A percentile compares a stretch with the other conserved stretches of the same genome.
Conservation (phyloP, 2,113 vertebrate species). For the Entosphenus tridentatus region DNA sequence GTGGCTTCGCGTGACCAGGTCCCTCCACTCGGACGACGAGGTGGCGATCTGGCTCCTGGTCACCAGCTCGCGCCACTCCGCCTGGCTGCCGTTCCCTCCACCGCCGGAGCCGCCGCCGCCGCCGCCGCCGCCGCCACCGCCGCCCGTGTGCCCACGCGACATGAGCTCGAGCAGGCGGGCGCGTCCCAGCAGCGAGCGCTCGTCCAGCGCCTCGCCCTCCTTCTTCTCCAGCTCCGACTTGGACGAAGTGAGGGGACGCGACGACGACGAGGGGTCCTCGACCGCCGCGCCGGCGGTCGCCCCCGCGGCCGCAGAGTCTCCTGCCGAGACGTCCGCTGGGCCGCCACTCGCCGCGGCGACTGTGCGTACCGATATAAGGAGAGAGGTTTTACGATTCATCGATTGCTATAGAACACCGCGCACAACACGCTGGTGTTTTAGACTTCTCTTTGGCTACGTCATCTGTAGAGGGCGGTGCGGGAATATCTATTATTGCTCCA, state of each 20-base stretch:
- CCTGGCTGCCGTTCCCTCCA: background rate
- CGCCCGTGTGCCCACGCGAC: constrained; percentile 15
- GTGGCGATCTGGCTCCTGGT: constrained; percentile 9
- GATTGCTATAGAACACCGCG: no score
- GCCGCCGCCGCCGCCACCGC: constrained; percentile 18
- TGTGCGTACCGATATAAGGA: no score
- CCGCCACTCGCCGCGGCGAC: no score
- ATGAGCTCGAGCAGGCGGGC: constrained; percentile 67
- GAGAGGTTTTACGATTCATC: no score
- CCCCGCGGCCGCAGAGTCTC: no score
- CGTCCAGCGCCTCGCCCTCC: constrained; percentile 95
- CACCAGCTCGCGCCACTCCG: constrained; percentile 3
- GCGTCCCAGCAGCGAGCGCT: constrained; percentile 67
- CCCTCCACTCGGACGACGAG: constrained; percentile 30
- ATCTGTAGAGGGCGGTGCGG: no score
- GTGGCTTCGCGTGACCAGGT: constrained; percentile 31
- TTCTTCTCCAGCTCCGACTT: constrained; percentile 81
- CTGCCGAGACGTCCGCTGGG: no score
- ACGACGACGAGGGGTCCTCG: constrained; percentile 14
- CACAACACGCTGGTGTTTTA: no score
- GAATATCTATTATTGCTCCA: no score
- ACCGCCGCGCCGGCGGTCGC: no score
- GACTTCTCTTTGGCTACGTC: no score
- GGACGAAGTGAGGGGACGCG: constrained; percentile 37
- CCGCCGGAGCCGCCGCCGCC: constrained; percentile 18